Evolutionary conservation across 2,888 invertebrate genomes (phyloP).

Genomic region (Drosophila niveifrons): DNA sequence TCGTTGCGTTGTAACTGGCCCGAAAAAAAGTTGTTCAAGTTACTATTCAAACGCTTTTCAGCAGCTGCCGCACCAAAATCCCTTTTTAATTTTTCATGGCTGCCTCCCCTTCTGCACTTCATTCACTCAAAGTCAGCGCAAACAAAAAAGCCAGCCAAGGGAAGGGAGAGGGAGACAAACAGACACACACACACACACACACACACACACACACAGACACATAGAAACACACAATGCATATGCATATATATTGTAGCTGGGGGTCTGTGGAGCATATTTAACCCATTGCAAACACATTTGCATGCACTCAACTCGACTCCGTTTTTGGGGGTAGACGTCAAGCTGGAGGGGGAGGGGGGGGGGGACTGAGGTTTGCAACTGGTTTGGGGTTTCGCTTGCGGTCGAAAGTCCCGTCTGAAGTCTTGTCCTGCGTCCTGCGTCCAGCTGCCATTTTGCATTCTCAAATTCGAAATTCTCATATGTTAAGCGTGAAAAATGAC

Average conservation of each 20-base stretch:
- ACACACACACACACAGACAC: conserved; percentile 22
- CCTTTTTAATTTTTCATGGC: conserved; percentile 79
- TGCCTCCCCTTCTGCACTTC: conserved; percentile 40
- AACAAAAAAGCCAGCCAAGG: conserved; percentile 60
- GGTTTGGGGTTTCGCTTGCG: conserved; percentile 18
- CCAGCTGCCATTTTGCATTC: conserved; percentile 53
- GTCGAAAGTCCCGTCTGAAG: conserved; percentile 22
- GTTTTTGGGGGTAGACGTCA: conserved; percentile 7
- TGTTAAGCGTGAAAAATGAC: conserved; percentile 75
- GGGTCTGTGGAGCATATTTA: conserved; percentile 66
- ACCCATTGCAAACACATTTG: conserved; percentile 75
- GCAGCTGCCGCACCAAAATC: conserved; percentile 75
- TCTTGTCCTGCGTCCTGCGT: conserved; percentile 23
- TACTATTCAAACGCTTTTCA: conserved; percentile 75
- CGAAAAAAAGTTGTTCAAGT: conserved; percentile 70
- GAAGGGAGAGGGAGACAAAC: background rate
- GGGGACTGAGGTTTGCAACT: conserved; percentile 3
- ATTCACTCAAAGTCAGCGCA: conserved; percentile 71
- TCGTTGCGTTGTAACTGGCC: background rate
- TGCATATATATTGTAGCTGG: conserved; percentile 51
- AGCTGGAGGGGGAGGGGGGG: background rate
- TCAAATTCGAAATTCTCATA: conserved; percentile 62
- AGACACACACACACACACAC: conserved; percentile 20
- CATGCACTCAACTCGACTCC: conserved; percentile 60
- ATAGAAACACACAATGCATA: conserved; percentile 56